Conservation (phyloP, 2,797 vertebrate species). For the Oophaga sylvatica region DNA sequence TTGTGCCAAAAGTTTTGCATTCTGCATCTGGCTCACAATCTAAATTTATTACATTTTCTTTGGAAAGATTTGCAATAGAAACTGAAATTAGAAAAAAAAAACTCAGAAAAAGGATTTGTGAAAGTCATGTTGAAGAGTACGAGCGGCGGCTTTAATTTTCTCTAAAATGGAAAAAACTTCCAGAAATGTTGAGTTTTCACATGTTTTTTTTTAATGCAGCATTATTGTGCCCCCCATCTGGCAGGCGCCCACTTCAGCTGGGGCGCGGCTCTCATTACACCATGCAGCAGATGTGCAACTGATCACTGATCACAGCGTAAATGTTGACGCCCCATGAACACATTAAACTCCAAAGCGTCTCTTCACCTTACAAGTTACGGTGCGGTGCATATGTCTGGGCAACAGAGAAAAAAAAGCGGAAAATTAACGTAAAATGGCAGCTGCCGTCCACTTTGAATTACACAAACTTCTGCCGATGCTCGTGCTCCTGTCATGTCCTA, state of each 20-base stretch:
- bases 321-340: background rate
- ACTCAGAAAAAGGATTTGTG: background rate
- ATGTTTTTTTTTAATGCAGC: background rate
- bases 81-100: constrained; percentile 73
- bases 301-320: background rate
- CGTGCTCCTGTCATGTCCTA: background rate
- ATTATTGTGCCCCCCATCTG: background rate
- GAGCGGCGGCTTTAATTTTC: background rate
- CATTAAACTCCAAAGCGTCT: background rate
- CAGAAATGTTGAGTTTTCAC: background rate
- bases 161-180: background rate
- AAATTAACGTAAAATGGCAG: background rate
- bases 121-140: constrained; percentile 11
- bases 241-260: background rate
- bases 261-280: background rate
- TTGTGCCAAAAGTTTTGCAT: constrained; percentile 79
- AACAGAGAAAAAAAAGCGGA: background rate
- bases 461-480: background rate
- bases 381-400: background rate
- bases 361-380: constrained; percentile 10
- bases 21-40: constrained; percentile 81
- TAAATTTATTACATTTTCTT: constrained; percentile 83
- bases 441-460: background rate
- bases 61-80: constrained; percentile 81
- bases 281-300: constrained; percentile 11